phyloP scores from a whole-genome alignment of 2,888 invertebrate species.

The Kuschelorhynchus macadamiae region DNA sequence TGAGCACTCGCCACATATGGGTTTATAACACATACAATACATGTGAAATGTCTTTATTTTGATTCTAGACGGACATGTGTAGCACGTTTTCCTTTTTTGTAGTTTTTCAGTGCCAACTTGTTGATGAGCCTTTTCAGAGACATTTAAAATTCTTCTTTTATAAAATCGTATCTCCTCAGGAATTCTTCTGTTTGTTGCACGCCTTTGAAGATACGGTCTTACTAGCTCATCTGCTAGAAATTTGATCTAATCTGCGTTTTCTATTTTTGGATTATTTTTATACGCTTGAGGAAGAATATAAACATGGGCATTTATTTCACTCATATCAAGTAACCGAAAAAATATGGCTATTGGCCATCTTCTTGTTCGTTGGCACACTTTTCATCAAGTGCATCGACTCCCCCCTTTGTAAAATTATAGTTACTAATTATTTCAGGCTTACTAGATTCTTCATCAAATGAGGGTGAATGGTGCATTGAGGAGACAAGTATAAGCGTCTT shows the following conservation, averaged over 20 bases:
- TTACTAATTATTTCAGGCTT: slow-evolving; percentile 37
- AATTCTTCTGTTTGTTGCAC: background rate
- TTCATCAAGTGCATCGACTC: slow-evolving; percentile 32
- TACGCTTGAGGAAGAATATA: background rate
- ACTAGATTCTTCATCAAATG: slow-evolving; percentile 10
- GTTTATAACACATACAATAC: background rate
- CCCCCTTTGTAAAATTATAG: slow-evolving; percentile 42
- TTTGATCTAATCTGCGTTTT: slow-evolving; percentile 7
- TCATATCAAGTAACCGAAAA: slow-evolving; percentile 2
- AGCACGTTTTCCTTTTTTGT: slow-evolving; percentile 7
- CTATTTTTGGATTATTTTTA: background rate
- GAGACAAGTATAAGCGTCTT: slow-evolving; percentile 26
- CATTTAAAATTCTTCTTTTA: slow-evolving; percentile 1
- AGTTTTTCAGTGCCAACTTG: slow-evolving; percentile 4
- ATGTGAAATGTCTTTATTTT: slow-evolving; percentile 8
- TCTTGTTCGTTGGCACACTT: too few species aligned
- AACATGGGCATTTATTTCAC: slow-evolving; percentile 12
- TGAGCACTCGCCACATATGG: background rate
- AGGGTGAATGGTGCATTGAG: slow-evolving; percentile 31
- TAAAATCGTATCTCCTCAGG: background rate
- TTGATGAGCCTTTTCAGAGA: background rate
- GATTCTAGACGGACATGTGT: slow-evolving; percentile 13
- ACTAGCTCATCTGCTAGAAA: slow-evolving; percentile 4
- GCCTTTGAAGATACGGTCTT: background rate
- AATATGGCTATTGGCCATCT: too few species aligned